phyloP scores from a whole-genome alignment of 2,888 invertebrate species.

The Macrophya annulata region DNA sequence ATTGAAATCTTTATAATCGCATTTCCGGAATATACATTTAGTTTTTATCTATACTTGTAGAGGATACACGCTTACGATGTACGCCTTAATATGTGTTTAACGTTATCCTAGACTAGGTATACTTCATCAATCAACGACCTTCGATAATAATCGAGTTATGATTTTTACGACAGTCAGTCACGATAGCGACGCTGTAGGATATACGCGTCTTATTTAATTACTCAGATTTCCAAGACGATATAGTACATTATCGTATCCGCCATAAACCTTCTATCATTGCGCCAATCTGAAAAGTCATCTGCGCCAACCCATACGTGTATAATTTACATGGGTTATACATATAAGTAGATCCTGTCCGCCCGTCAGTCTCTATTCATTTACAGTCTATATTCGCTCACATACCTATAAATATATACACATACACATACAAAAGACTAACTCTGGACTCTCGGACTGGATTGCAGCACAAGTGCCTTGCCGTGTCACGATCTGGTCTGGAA shows the following conservation, averaged over 20 bases:
- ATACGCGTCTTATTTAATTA: conserved; percentile 57
- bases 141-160: conserved; percentile 37
- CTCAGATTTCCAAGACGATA: conserved; percentile 20
- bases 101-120: background rate
- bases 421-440: background rate
- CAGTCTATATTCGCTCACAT: conserved; percentile 14
- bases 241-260: conserved; percentile 38
- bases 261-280: conserved; percentile 39
- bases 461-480: conserved; percentile 4
- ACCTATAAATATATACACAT: background rate
- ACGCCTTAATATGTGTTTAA: background rate
- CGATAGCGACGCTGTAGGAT: background rate
- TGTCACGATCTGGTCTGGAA: background rate
- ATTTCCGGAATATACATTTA: background rate
- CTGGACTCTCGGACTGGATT: background rate
- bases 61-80: background rate
- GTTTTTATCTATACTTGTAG: background rate
- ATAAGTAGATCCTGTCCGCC: conserved; percentile 31
- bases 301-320: background rate
- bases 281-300: conserved; percentile 45
- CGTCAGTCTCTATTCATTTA: conserved; percentile 21
- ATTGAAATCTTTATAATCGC: background rate
- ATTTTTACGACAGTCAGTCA: conserved; percentile 35
- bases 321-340: background rate
- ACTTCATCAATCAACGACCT: conserved; percentile 43